Base-by-base conservation (phyloP, 30 jellyfish, hydroid and myxozoan genomes). In the Mastigias papua region DNA sequence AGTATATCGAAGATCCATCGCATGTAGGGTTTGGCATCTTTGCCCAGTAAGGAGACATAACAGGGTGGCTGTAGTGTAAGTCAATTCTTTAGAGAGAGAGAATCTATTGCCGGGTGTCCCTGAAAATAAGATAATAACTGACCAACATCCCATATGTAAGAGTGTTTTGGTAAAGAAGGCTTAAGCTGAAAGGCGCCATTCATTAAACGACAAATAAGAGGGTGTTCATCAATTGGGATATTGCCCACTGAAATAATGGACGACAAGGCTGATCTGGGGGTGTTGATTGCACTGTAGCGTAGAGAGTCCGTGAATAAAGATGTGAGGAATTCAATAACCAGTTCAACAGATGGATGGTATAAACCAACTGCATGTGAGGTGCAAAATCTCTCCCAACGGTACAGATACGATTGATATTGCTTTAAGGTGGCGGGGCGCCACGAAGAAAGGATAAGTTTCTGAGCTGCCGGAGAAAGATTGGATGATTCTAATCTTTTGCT, bases 11-110 rank as follows among this genome's bases (percentile, higher is more conserved):
- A 42, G 54, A 42, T 42, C 54, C 54, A 42, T 42, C 7, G 54
- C 0, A 21, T 60, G 72, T 5, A 60, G 29, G 29, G 72, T 60
- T 60, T 60, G 72, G 72, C 72, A 60, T 21, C 72, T 21, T 60
- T 60, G 72, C 29, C 72, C 72, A 60, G 72, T 60, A 60, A 60
- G 72, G 33, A 60, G 33, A 60, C 29, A 22, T 60, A 60, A 21
- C 8, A 60, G 72, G 72, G 72, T 60, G 33, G 72, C 33, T 60
- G 72, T 60, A 21, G 29, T 60, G 29, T 21, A 27, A 22, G 72
- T 5, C 33, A 60, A 60, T 27, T 60, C 72, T 0, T 60, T 60
- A 60, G n/a, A 42, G 54, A 42, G 54, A 42, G 54, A 42, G 54
- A 42, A 8, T 8, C 54, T 42, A 42, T 42, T 42, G 54, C 13